phyloP scores from a whole-genome alignment of 1,140 invertebrate species.

The Pogonomyrmex barbatus region DNA sequence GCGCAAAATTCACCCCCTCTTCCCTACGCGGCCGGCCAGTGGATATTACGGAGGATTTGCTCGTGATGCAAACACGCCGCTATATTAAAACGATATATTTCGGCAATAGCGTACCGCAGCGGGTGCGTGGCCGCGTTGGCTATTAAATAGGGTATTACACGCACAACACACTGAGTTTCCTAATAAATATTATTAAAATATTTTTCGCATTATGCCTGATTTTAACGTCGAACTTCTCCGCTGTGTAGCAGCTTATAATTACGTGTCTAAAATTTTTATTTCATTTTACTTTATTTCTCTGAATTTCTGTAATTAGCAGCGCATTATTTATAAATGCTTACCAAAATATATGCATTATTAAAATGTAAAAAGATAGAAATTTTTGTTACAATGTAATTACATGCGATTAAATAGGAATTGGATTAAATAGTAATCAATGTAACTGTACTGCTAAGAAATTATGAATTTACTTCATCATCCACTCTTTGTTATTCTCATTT shows the following conservation, averaged over 20 bases:
- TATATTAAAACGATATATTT: slow-evolving; percentile 82
- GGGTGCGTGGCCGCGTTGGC: slow-evolving; percentile 17
- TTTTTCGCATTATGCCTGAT: background rate
- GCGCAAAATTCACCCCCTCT: slow-evolving; percentile 75
- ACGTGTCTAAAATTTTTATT: background rate
- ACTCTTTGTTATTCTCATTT: background rate
- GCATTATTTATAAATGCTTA: background rate
- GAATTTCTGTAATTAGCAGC: background rate
- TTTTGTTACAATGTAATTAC: background rate
- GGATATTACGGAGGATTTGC: slow-evolving; percentile 77
- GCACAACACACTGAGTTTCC: background rate
- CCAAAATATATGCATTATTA: background rate
- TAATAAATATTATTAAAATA: slow-evolving; percentile 49
- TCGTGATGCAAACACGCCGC: slow-evolving; percentile 76
- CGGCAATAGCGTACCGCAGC: slow-evolving; percentile 28
- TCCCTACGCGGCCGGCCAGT: slow-evolving; percentile 62
- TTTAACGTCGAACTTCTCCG: background rate
- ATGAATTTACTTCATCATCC: slow-evolving; percentile 6
- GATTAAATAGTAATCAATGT: background rate
- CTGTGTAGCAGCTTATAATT: background rate
- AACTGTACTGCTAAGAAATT: background rate
- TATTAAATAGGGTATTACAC: slow-evolving; percentile 50
- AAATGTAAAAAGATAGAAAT: too few relatives aligned
- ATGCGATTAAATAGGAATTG: background rate
- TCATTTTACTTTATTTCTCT: background rate